Conservation (phyloP, 2,888 invertebrate species). For the Platerodrilus igneus region DNA sequence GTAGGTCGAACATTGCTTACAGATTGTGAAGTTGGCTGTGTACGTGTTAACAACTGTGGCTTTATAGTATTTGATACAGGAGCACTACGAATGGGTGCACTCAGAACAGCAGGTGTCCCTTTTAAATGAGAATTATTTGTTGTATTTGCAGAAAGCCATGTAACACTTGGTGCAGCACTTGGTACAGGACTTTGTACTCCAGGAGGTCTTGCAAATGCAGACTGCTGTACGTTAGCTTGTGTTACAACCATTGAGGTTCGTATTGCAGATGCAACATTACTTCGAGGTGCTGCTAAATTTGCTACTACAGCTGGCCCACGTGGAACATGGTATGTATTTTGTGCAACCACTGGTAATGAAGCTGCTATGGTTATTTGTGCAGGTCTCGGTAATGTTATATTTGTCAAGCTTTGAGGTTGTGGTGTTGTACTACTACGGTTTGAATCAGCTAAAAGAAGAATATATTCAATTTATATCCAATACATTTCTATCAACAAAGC, state of each 20-base stretch:
- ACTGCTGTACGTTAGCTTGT: constrained; percentile 31
- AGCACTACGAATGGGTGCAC: constrained; percentile 43
- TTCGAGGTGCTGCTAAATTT: constrained; percentile 65
- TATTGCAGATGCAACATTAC: constrained; percentile 52
- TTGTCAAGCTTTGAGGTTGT: constrained; percentile 33
- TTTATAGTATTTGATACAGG: constrained; percentile 38
- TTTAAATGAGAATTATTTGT: constrained; percentile 45
- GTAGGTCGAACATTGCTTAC: constrained; percentile 42
- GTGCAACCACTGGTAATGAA: constrained; percentile 35
- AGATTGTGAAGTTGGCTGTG: constrained; percentile 37
- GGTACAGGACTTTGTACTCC: constrained; percentile 46
- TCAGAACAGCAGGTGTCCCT: constrained; percentile 43
- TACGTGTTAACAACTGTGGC: constrained; percentile 40
- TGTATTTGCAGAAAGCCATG: constrained; percentile 42
- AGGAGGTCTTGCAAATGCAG: constrained; percentile 42
- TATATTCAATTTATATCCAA: neutral
- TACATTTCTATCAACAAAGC: constrained; percentile 4
- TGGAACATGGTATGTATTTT: constrained; percentile 43
- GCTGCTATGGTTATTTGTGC: constrained; percentile 45
- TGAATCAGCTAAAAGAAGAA: constrained; percentile 19
- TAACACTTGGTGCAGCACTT: constrained; percentile 44
- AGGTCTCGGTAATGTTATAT: constrained; percentile 41
- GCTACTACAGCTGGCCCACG: constrained; percentile 71
- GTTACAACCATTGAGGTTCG: constrained; percentile 44
- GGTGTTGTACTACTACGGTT: constrained; percentile 26